A percentile compares a stretch with the other conserved stretches of the same genome.
Evolutionary conservation across 30 jellyfish, hydroid and myxozoan genomes (phyloP).

Genomic region (Turritopsis dohrnii): DNA sequence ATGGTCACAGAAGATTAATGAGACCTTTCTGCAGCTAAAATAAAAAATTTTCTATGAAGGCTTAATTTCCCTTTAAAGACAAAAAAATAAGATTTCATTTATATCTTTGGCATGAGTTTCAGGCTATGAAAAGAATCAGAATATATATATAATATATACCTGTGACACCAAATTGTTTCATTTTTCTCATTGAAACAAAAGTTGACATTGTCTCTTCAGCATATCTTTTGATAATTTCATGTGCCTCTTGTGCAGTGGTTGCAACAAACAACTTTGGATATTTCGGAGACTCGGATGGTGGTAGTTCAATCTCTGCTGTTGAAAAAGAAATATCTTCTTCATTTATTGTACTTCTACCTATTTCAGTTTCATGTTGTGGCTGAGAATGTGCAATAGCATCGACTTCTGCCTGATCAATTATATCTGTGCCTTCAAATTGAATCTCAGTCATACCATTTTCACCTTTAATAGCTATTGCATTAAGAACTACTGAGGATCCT

Average conservation of each 20-base stretch:
- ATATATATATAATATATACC: constrained; percentile 13
- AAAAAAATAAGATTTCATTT: too few species aligned
- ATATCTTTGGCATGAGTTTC: too few species aligned
- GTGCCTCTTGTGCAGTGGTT: constrained; percentile 42
- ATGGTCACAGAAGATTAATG: too few species aligned
- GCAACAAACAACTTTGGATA: constrained; percentile 33
- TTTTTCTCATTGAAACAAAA: constrained; percentile 41
- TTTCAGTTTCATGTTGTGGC: constrained; percentile 13
- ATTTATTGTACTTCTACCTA: neutral
- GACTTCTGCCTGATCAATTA: constrained; percentile 20
- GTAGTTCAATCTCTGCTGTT: neutral
- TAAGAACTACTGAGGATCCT: constrained; percentile 28
- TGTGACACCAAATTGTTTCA: constrained; percentile 40
- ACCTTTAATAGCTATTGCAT: constrained; percentile 28
- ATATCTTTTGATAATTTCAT: constrained; percentile 27
- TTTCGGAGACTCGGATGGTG: constrained; percentile 3
- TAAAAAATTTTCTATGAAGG: too few species aligned
- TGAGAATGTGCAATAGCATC: constrained; percentile 14
- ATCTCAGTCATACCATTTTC: constrained; percentile 25
- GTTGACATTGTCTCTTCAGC: constrained; percentile 46
- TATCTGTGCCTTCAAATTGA: constrained; percentile 22
- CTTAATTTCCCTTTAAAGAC: too few species aligned
- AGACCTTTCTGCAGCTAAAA: too few species aligned
- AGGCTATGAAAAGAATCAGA: too few species aligned
- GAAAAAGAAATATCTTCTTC: neutral